Base-by-base conservation (phyloP, 2,797 vertebrate species). In the Sorex maritimensis region DNA sequence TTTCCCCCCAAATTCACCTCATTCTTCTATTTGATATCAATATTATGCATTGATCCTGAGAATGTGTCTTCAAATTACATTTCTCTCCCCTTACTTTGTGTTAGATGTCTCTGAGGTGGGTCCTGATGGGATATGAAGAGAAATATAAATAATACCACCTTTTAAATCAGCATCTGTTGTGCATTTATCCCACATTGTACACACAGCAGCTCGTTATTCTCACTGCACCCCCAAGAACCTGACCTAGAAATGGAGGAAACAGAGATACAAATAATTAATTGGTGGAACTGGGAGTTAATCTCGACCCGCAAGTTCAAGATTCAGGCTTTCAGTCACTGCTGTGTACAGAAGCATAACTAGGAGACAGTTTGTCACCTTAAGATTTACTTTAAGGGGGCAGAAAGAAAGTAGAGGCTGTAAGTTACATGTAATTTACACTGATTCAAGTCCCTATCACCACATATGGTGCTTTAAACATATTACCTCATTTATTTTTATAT, bases 1-100 rank as follows among this genome's bases (percentile, higher is more conserved):
- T 67, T 84, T 73, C 10, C 34, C 5, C 28, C 52, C 69, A 82
- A 75, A 89, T 49, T 93, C 87, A 78, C 65, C 52, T 91, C 55
- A 68, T 58, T 26, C 28, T 93, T 94, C 58, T 74, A 67, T 82
- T 93, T 9, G 30, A 19, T 74, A 26, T 92, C 82, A 90, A 74
- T 69, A 92, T 86, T 77, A 73, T 81, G 89, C 61, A 74, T 83
- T 81, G 52, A 65, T 55, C 84, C 71, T 86, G 41, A 21, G 44
- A 55, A 69, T 94, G 88, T 93, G 34, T 75, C 73, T 86, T 90
- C 46, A 46, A n/a, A 68, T 46, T 90, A 1, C 9, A 6, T 72
- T 69, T 95, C 77, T 28, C 82, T 71, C 21, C 49, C 52, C 28
- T 90, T 88, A 63, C 61, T 84, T 6, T 63, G 83, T 65, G 26